Evolutionary conservation across 2,797 vertebrate genomes (phyloP).

Genomic region (Atherinosoma microstoma): DNA sequence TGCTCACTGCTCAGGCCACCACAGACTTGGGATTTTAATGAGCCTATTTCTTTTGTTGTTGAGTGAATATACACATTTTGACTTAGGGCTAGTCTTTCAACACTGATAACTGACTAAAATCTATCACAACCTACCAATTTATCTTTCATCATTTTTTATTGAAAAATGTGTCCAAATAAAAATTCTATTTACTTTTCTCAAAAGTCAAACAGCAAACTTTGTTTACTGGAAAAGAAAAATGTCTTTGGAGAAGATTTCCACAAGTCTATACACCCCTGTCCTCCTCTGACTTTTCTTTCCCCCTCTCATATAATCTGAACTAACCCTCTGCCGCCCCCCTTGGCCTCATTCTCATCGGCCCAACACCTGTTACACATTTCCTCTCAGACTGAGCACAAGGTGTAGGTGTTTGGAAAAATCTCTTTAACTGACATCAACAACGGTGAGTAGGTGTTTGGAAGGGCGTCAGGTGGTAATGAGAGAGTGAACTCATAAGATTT

Average conservation of each 20-base stretch:
- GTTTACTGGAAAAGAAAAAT: not conserved
- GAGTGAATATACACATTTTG: too few relatives aligned
- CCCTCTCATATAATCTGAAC: slow-evolving; percentile 45
- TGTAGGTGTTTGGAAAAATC: slow-evolving; percentile 81
- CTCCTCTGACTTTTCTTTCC: slow-evolving; percentile 53
- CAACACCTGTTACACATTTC: slow-evolving; percentile 82
- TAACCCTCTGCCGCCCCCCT: slow-evolving; percentile 19
- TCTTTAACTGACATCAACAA: slow-evolving; percentile 72
- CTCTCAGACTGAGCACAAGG: slow-evolving; percentile 68
- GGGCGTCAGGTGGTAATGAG: slow-evolving; percentile 70
- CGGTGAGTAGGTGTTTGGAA: slow-evolving; percentile 77
- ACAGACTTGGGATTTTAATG: slow-evolving; percentile 41
- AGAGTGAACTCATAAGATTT: slow-evolving; percentile 73
- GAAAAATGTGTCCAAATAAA: slow-evolving; percentile 4
- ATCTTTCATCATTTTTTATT: not conserved
- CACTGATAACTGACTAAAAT: slow-evolving; percentile 15
- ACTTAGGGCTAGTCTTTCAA: slow-evolving; percentile 13
- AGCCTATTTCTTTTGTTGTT: slow-evolving; percentile 28
- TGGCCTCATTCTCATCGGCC: slow-evolving; percentile 60
- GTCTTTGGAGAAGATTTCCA: not conserved
- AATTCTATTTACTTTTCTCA: not conserved
- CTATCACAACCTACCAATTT: not conserved
- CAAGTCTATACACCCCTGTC: slow-evolving; percentile 29
- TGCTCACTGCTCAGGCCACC: slow-evolving; percentile 54
- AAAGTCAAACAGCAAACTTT: not conserved